Base-by-base conservation (phyloP, 2,888 invertebrate genomes). In the Troides oblongomaculatus region DNA sequence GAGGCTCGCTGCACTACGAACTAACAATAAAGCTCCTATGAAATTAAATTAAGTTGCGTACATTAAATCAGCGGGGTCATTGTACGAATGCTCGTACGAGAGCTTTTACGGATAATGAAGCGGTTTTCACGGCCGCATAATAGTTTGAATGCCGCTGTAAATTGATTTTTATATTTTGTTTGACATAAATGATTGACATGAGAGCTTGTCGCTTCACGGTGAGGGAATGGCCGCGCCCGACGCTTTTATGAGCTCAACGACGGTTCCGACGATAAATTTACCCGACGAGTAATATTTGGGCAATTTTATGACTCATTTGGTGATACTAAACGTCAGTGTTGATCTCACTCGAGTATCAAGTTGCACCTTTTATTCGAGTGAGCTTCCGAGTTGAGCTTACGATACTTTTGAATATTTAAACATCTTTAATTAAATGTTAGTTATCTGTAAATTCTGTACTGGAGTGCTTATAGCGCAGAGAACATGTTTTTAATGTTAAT, bases 121-220 rank as follows among this genome's bases (percentile, higher is more conserved):
- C 85, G 80, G 82, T 91, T 86, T 84, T 78, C 81, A 81, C 81
- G 79, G 78, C 84, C 85, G 76, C 89, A 90, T 89, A 87, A 90
- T 86, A 77, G 84, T 78, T 75, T 79, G 77, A 82, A 85, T 85
- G 83, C 80, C 75, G 81, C 77, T 82, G 84, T 88, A 87, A 91
- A 92, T 92, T 89, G 85, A 87, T 87, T 92, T 92, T 92, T 90
- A 92, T 91, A 89, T 84, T 92, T 92, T 92, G 93, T 93, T 93
- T 93, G 92, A 93, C 93, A 78, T 84, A 83, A 86, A 86, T 91
- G 91, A 93, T 92, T 92, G 92, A 93, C 91, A 87, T 87, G 88
- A 84, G 85, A 80, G 76, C 76, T 79, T 74, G 76, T 77, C 76
- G 78, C 73, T 75, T 73, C 66, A 73, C 76, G 72, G 73, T 72